phyloP scores from a whole-genome alignment of 2,113 vertebrate species.

The Hiodon tergisus region DNA sequence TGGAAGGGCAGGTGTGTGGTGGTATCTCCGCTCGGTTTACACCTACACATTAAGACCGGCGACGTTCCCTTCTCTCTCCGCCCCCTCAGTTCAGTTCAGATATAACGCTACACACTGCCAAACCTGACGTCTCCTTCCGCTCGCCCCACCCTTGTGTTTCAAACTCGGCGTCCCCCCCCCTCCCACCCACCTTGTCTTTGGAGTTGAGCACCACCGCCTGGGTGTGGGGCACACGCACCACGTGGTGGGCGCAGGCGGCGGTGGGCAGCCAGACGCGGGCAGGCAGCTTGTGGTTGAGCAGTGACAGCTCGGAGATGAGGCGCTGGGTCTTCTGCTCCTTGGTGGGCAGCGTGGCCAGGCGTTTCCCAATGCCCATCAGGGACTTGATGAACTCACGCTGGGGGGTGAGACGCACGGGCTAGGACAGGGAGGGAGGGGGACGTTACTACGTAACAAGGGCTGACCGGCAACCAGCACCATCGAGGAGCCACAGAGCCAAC shows the following conservation, averaged over 20 bases:
- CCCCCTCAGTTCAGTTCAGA: no score
- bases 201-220: slow-evolving; percentile 94
- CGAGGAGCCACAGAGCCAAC: no score
- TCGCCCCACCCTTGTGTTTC: not conserved
- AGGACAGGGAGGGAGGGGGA: not conserved
- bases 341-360: slow-evolving; percentile 86
- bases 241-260: slow-evolving; percentile 82
- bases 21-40: no score
- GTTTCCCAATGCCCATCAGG: slow-evolving; percentile 87
- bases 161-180: not conserved
- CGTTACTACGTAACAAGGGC: not conserved
- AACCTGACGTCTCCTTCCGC: not conserved
- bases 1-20: no score
- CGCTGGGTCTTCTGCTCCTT: slow-evolving; percentile 94
- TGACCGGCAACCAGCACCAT: no score
- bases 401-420: slow-evolving; percentile 83
- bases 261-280: slow-evolving; percentile 89
- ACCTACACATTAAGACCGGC: no score
- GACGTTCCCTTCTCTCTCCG: no score
- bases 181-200: slow-evolving; percentile 80
- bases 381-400: slow-evolving; percentile 94
- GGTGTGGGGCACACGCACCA: slow-evolving; percentile 85
- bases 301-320: slow-evolving; percentile 84
- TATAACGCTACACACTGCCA: not conserved
- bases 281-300: slow-evolving; percentile 93